phyloP scores from a whole-genome alignment of 1,140 invertebrate species.

The Ceratina japonica region DNA sequence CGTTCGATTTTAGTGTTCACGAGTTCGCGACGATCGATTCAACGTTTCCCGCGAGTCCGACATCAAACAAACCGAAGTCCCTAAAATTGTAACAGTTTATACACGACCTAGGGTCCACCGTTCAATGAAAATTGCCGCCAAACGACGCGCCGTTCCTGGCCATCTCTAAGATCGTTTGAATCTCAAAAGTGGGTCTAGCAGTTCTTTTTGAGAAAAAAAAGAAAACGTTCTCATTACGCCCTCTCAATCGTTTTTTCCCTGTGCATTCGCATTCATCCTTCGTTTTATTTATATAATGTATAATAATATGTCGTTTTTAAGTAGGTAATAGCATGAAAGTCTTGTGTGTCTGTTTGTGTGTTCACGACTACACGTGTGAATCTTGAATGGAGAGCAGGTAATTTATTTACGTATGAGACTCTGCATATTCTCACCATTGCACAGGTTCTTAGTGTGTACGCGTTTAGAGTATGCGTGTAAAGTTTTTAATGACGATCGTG shows the following conservation, averaged over 20 bases:
- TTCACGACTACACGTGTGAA: constrained; percentile 44
- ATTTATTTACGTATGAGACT: constrained; percentile 51
- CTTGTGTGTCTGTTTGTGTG: constrained; percentile 46
- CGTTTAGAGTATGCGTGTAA: constrained; percentile 34
- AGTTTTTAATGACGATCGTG: constrained; percentile 41
- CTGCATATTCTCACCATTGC: constrained; percentile 40
- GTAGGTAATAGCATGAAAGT: constrained; percentile 54
- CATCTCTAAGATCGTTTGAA: constrained; percentile 26
- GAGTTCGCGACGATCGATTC: constrained; percentile 54
- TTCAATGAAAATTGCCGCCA: constrained; percentile 45
- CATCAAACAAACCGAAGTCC: constrained; percentile 57
- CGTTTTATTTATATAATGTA: constrained; percentile 33
- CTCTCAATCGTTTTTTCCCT: constrained; percentile 19
- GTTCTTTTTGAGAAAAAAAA: constrained; percentile 39
- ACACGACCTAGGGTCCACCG: constrained; percentile 46
- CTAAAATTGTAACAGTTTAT: constrained; percentile 56
- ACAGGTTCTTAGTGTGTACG: constrained; percentile 52
- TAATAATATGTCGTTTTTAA: constrained; percentile 49
- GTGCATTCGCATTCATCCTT: constrained; percentile 20
- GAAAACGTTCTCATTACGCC: constrained; percentile 26
- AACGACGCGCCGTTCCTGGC: constrained; percentile 17
- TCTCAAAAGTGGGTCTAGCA: constrained; percentile 38
- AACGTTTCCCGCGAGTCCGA: constrained; percentile 42
- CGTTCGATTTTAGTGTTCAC: constrained; percentile 55
- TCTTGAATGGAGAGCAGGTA: constrained; percentile 33